Evolutionary conservation across 30 jellyfish, hydroid and myxozoan species (phyloP), one percentile per base, ranked within the genome.

Genomic region (Aurelia coerulea): DNA sequence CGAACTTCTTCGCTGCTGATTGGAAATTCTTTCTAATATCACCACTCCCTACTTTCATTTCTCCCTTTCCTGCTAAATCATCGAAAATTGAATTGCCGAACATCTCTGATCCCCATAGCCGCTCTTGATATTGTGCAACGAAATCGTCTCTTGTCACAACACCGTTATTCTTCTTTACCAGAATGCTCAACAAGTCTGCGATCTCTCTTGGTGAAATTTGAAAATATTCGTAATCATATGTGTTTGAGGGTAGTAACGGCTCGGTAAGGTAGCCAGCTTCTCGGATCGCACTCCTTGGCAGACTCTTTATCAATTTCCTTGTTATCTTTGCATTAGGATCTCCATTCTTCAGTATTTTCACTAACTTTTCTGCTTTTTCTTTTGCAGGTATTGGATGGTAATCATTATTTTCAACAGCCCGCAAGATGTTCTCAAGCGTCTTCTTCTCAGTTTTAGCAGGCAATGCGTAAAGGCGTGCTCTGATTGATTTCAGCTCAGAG

Each of bases 241-340:
- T 66, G 46, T 83, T 83, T 19, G 94, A 79, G 0, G 94, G 91
- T 29, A 81, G 80, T 8, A 74, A 37, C n/a, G 97, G 97, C 78
- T 79, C 90, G 33, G 77, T 41, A 70, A 79, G 68, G 16, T 37
- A 39, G 49, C 64, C 82, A 35, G 75, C 68, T 60, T 86, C 78
- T 52, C 97, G 78, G 46, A 90, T 13, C 46, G 56, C 53, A 34
- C 86, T 80, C 39, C 89, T 82, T 15, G 96, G 81, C 49, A 87
- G 54, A 23, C 50, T 69, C 63, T 53, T 34, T 2, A 90, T 33
- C 15, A 10, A 72, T 59, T 54, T 66, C n/a, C 59, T 62, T 62
- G 87, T 74, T 1, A 74, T 79, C 65, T 49, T 52, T 16, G 49
- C 77, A 11, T 39, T 71, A 16, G 66, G 29, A 32, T 62, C 63